Base-by-base conservation (phyloP, 2,888 invertebrate genomes). In the Mechanitis mazaeus region DNA sequence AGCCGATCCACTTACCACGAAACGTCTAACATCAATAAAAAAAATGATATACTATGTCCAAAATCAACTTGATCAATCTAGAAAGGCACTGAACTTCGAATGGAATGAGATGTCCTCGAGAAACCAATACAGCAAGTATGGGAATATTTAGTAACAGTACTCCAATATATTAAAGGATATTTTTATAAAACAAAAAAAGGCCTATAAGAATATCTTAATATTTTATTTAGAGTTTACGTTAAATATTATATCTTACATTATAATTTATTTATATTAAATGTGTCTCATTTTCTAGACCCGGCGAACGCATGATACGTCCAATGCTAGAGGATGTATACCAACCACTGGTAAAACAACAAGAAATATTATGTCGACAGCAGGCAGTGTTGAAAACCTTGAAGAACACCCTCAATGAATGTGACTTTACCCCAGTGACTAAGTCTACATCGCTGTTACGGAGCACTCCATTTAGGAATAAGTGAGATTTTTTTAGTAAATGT, bases 281-380 rank as follows among this genome's bases (percentile, higher is more conserved):
- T 50, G 5, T 4, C 50, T 12, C 31, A 31, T 47, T 4, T 64
- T 64, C n/a, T 72, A 88, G 89, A 59, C 76, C 80, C 2, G 86
- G 85, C 0, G 76, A 78, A 3, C 80, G 77, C n/a, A 91, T 94
- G 86, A 92, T 92, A 63, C 91, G 93, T 20, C 95, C 96, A 0
- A 93, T 93, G 42, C 83, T 95, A 71, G 95, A 96, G 73, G 92
- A 93, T 42, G 92, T 96, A 7, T 97, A 96, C 83, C 95, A 95
- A 73, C 94, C 95, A 0, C 86, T 97, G 74, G 93, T 94, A 38
- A 93, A 92, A 64, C 94, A 96, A 67, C 94, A 93, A 69, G 94
- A 94, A 68, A 92, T 94, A 64, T 85, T 94, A 33, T 85, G 84
- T 64, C 91, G 89, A 60, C 94, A 93, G 75, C 92, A 90, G 80